These are phyloP conservation scores for Iguana delicatissima DNA, from an alignment of 2,797 vertebrate genomes.

Conservation along the genomic window DNA sequence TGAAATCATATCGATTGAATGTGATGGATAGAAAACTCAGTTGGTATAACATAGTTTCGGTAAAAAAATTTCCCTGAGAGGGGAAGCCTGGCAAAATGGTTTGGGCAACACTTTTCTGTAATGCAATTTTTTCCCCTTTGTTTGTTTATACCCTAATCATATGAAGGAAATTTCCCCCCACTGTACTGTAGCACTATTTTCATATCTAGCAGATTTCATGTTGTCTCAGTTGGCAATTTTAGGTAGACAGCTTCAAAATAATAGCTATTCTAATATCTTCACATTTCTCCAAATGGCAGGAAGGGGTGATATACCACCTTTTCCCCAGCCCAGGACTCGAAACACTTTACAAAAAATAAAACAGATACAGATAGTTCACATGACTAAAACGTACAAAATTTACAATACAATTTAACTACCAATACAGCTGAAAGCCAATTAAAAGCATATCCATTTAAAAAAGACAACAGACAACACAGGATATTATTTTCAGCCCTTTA, in stretches of 20 bases:
- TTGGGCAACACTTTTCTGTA: conserved; percentile 24
- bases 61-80: conserved; percentile 13
- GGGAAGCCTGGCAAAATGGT: conserved; percentile 4
- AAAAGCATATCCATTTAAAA: too few relatives aligned
- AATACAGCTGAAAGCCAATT: too few relatives aligned
- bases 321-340: too few relatives aligned
- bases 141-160: background rate
- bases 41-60: conserved; percentile 16
- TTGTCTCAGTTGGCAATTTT: background rate
- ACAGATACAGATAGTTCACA: too few relatives aligned
- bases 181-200: background rate
- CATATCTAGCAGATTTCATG: background rate
- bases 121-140: conserved; percentile 16
- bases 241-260: background rate
- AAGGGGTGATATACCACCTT: too few relatives aligned
- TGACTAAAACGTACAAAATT: too few relatives aligned
- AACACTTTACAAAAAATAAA: too few relatives aligned
- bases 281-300: background rate
- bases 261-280: background rate
- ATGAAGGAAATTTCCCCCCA: background rate
- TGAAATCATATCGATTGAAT: conserved; percentile 21
- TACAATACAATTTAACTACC: too few relatives aligned
- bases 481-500: too few relatives aligned
- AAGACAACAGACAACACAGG: too few relatives aligned
- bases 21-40: conserved; percentile 10